These are phyloP conservation scores for Notodonta dromedarius DNA, from an alignment of 2,888 invertebrate genomes.

Conservation along the genomic window DNA sequence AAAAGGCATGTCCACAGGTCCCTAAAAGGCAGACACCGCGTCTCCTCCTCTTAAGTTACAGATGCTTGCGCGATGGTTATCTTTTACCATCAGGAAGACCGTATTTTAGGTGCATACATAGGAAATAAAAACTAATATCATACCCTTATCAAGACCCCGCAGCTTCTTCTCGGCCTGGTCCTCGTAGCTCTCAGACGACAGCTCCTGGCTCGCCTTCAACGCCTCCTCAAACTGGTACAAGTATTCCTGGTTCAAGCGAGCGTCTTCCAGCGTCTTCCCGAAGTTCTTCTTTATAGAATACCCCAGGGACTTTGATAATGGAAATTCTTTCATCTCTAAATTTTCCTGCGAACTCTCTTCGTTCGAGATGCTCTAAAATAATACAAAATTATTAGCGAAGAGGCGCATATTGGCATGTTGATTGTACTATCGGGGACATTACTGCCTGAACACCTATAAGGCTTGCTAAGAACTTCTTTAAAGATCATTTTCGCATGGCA, in stretches of 20 bases:
- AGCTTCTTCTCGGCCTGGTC: slow-evolving; percentile 43
- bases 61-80: no score
- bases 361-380: slow-evolving; percentile 15
- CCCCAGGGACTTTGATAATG: slow-evolving; percentile 55
- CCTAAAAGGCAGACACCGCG: no score
- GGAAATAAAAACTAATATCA: neutral
- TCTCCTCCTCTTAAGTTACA: no score
- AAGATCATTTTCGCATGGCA: no score
- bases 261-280: slow-evolving; percentile 41
- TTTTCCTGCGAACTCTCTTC: slow-evolving; percentile 9
- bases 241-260: slow-evolving; percentile 46
- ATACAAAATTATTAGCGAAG: neutral
- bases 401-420: no score
- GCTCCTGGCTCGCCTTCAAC: slow-evolving; percentile 52
- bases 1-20: no score
- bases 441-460: no score
- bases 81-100: no score
- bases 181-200: slow-evolving; percentile 42
- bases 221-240: slow-evolving; percentile 60
- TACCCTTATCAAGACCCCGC: neutral
- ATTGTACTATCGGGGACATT: no score
- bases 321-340: slow-evolving; percentile 33
- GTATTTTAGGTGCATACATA: no score
- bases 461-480: no score
- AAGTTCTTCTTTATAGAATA: slow-evolving; percentile 39